Percentiles rank a stretch among this genome's conserved stretches.
These are phyloP conservation scores for Tipula unca DNA, from an alignment of 2,888 invertebrate species.

Conservation along the genomic window DNA sequence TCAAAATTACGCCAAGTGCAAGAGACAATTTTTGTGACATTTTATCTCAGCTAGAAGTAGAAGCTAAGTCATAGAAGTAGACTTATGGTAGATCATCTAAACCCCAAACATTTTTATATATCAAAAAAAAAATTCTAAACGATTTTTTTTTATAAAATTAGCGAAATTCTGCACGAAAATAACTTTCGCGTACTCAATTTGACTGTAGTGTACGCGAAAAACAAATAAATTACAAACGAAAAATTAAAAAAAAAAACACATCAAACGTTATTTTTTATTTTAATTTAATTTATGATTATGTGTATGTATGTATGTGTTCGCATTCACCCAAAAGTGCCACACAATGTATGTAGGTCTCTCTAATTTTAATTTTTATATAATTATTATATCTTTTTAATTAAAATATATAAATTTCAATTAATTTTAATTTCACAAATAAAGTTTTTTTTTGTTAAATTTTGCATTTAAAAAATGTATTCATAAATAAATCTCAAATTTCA, in stretches of 20 bases:
- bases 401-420: neutral
- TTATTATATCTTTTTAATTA: slow-evolving; percentile 8
- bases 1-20: too few species aligned
- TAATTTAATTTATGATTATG: neutral
- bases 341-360: neutral
- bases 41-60: too few species aligned
- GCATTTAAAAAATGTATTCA: neutral
- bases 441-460: neutral
- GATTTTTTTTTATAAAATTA: neutral
- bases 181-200: neutral
- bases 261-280: neutral
- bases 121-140: too few species aligned
- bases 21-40: too few species aligned
- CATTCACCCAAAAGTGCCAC: neutral
- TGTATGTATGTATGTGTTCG: too few species aligned
- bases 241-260: neutral
- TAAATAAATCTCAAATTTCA: neutral
- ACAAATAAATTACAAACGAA: neutral
- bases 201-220: neutral
- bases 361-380: neutral
- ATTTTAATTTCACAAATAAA: neutral
- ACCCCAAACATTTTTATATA: too few species aligned
- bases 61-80: too few species aligned
- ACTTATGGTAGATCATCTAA: too few species aligned
- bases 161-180: neutral